phyloP scores from a whole-genome alignment of 2,113 vertebrate species.

The Phaethon lepturus region DNA sequence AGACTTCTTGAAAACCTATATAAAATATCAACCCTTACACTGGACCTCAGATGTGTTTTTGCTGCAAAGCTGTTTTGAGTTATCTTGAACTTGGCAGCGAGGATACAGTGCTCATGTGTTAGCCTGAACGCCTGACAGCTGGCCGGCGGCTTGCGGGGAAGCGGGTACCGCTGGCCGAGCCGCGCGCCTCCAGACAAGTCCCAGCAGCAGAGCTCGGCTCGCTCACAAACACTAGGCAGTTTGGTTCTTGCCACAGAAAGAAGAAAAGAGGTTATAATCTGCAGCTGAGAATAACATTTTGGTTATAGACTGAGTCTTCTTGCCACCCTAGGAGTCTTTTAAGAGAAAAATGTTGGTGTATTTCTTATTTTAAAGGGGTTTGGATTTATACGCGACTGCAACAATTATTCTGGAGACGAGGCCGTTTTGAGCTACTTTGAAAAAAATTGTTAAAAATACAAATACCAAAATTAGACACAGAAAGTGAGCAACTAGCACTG shows the following conservation, averaged over 20 bases:
- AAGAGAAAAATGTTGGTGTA: neutral
- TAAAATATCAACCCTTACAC: neutral
- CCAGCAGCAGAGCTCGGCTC: neutral
- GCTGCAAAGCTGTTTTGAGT: neutral
- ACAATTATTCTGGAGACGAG: neutral
- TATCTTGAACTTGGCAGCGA: neutral
- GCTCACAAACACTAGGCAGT: accelerated
- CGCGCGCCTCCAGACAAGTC: accelerated
- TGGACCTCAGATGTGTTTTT: neutral
- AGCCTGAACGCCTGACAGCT: neutral
- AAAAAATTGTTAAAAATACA: neutral
- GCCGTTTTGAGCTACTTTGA: neutral
- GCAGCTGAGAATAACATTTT: neutral
- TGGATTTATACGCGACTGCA: neutral
- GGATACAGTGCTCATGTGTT: accelerated
- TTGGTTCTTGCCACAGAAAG: neutral
- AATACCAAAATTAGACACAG: neutral
- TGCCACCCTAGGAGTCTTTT: neutral
- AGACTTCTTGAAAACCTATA: neutral
- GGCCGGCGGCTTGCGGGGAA: neutral
- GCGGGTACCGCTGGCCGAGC: neutral
- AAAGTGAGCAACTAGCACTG: accelerated
- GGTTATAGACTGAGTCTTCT: neutral
- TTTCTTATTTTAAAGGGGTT: neutral
- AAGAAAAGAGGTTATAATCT: neutral